Percentiles rank a stretch among this genome's conserved stretches.
Conservation (phyloP, 1,140 invertebrate species). For the Zaprionus inermis region DNA sequence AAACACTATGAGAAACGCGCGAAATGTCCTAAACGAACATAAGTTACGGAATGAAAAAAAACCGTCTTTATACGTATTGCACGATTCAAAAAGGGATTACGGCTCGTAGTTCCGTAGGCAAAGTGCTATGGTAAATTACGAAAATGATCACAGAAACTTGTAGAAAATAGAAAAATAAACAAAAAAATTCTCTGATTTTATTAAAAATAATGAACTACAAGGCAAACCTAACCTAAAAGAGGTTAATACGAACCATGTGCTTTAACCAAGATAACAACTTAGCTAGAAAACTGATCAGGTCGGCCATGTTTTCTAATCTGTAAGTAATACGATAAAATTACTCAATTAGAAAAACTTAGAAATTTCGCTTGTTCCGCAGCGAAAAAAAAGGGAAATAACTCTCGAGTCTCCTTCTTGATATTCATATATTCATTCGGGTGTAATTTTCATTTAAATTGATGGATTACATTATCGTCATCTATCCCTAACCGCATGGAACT, state of each 20-base stretch:
- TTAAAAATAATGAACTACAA: neutral
- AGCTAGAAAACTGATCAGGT: neutral
- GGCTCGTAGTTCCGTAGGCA: neutral
- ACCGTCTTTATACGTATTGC: neutral
- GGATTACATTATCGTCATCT: constrained; percentile 20
- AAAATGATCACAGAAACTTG: neutral
- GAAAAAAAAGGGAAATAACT: too few species aligned
- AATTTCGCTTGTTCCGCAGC: neutral
- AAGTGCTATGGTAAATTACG: neutral
- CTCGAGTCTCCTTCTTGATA: neutral
- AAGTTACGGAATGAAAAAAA: neutral
- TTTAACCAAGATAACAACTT: too few species aligned
- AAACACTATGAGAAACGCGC: neutral
- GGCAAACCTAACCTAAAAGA: neutral
- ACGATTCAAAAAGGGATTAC: neutral
- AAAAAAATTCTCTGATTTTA: neutral
- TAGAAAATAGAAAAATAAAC: neutral
- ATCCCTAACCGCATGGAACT: constrained; percentile 9
- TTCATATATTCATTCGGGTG: constrained; percentile 11
- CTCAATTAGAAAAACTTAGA: neutral
- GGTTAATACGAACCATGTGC: neutral
- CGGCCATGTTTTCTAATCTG: neutral
- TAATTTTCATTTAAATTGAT: constrained; percentile 9
- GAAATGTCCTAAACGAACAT: neutral
- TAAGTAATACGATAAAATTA: neutral